Conservation (phyloP, 2,113 vertebrate genomes). For the Hemiscyllium ocellatum region DNA sequence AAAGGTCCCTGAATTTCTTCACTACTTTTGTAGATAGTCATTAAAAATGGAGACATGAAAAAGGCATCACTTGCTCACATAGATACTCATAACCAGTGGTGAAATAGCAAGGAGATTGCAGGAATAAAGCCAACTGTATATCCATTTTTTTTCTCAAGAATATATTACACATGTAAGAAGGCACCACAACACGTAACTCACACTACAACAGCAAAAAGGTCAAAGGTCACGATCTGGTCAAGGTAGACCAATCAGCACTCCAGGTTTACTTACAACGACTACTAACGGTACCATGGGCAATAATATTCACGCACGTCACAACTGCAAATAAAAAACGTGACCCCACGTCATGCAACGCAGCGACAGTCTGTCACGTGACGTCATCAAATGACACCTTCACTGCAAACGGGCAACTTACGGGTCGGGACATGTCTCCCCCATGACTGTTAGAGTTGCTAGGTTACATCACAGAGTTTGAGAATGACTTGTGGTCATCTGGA, state of each 20-base stretch:
- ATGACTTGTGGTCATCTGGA: slow-evolving; percentile 58
- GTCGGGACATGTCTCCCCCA: slow-evolving; percentile 58
- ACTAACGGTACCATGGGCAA: slow-evolving; percentile 34
- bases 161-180: slow-evolving; percentile 35
- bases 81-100: slow-evolving; percentile 25
- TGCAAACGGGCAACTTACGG: slow-evolving; percentile 67
- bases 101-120: slow-evolving; percentile 34
- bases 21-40: neutral
- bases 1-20: neutral
- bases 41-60: slow-evolving; percentile 12
- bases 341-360: slow-evolving; percentile 69
- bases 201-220: slow-evolving; percentile 62
- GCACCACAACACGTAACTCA: slow-evolving; percentile 52
- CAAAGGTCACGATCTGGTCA: slow-evolving; percentile 60
- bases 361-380: slow-evolving; percentile 70
- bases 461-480: slow-evolving; percentile 44
- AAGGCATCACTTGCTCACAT: slow-evolving; percentile 20
- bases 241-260: slow-evolving; percentile 58
- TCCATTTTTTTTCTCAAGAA: slow-evolving; percentile 27
- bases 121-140: slow-evolving; percentile 14
- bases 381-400: slow-evolving; percentile 65
- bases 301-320: slow-evolving; percentile 60
- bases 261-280: slow-evolving; percentile 58
- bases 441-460: slow-evolving; percentile 61
- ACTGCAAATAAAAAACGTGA: slow-evolving; percentile 58